Conservation (phyloP, 1,140 invertebrate genomes). For the Medauroidea extradentata region DNA sequence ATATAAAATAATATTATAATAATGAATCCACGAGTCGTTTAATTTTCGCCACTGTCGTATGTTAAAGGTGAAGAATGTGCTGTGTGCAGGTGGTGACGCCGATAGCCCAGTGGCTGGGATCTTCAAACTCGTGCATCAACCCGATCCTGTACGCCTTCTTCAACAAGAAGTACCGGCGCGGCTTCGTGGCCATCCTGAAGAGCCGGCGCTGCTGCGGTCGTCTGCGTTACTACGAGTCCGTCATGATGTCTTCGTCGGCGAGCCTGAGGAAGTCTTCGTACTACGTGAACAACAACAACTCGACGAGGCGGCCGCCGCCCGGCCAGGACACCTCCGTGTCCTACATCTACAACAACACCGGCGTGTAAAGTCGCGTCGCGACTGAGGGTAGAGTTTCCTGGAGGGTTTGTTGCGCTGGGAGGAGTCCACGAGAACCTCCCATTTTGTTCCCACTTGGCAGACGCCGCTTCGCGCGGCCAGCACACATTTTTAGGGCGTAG, state of each 20-base stretch:
- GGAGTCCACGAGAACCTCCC: too few species aligned
- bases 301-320: slow-evolving; percentile 24
- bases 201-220: slow-evolving; percentile 78
- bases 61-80: too few species aligned
- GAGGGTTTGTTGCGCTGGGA: too few species aligned
- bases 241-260: slow-evolving; percentile 71
- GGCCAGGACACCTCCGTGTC: slow-evolving; percentile 36
- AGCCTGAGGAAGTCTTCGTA: slow-evolving; percentile 78
- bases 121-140: slow-evolving; percentile 96
- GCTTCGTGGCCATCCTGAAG: slow-evolving; percentile 85
- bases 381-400: too few species aligned
- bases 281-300: slow-evolving; percentile 59
- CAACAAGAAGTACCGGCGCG: slow-evolving; percentile 92
- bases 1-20: too few species aligned
- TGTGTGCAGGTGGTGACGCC: slow-evolving; percentile 45
- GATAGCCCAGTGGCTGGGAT: slow-evolving; percentile 92
- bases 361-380: slow-evolving; percentile 20
- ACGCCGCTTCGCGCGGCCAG: too few species aligned
- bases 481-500: too few species aligned
- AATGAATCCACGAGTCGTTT: too few species aligned
- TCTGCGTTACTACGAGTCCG: slow-evolving; percentile 75
- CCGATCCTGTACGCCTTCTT: slow-evolving; percentile 97
- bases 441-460: too few species aligned
- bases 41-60: too few species aligned
- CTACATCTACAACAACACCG: slow-evolving; percentile 38